Base-by-base conservation (phyloP, 2,113 vertebrate genomes). In the Hippocampus zosterae region DNA sequence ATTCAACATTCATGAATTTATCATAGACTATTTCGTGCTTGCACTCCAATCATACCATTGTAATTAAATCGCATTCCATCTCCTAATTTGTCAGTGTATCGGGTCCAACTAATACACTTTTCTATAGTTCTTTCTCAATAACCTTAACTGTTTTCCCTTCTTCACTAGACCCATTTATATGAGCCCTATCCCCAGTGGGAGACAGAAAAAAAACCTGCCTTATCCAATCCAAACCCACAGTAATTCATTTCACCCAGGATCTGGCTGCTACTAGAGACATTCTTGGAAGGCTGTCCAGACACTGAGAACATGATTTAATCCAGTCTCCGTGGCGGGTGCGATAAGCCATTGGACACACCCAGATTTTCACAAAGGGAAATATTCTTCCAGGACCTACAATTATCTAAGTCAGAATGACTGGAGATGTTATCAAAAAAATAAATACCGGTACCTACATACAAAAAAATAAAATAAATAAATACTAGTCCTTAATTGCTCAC, bases 351-450 rank as follows among this genome's bases (percentile, higher is more conserved):
- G 4, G 77, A 87, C 85, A 87, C 85, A 88, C 85, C 81, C 84
- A 80, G 76, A 74, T 84, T 91, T 88, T 88, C 86, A 88, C 79
- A 84, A 88, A 78, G 75, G 82, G 85, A 78, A 87, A 87, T 81
- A 84, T 86, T 85, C 79, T 88, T 84, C 88, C 77, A 88, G 81
- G 83, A 83, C 82, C 76, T 69, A 81, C 76, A 86, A 88, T 90
- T 92, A 87, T 82, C 83, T 76, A 82, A 82, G 76, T 85, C 77
- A 79, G 89, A 87, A 88, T 83, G 85, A 84, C 80, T 85, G 61
- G 75, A 88, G 88, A 91, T 92, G 72, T 82, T 91, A 90, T 91
- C 85, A 60, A 37, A 33, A 60, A 60, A 60, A 60, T 37, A 37
- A 37, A 37, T 37, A 37, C n/a, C n/a, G n/a, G n/a, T n/a, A n/a